Conservation (phyloP, 2,888 invertebrate species). For the Thelaira solivaga region DNA sequence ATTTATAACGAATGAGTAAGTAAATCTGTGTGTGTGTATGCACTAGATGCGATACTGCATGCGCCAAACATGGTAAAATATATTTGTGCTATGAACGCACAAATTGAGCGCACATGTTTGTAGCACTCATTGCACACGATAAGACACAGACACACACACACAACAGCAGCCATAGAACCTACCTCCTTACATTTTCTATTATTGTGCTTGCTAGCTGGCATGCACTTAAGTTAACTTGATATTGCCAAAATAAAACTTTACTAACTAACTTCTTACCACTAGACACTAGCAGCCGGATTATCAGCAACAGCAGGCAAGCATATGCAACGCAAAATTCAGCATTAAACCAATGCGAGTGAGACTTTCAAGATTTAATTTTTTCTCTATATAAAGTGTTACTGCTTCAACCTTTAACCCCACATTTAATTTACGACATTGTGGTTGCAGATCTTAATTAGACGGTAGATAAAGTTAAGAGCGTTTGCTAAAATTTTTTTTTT, state of each 20-base stretch:
- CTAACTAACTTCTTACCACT: constrained; percentile 14
- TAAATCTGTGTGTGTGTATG: neutral
- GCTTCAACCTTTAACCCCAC: constrained; percentile 66
- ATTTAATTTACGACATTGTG: constrained; percentile 67
- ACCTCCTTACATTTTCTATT: no score
- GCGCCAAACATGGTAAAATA: constrained; percentile 57
- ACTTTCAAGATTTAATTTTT: constrained; percentile 16
- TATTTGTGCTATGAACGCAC: constrained; percentile 59
- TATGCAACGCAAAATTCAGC: neutral
- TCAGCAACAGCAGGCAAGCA: constrained; percentile 23
- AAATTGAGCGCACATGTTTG: constrained; percentile 63
- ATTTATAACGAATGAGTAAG: neutral
- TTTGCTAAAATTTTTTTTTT: constrained; percentile 46
- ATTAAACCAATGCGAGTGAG: constrained; percentile 10
- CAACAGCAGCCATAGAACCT: no score
- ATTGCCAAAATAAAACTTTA: constrained; percentile 5
- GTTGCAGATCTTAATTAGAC: constrained; percentile 67
- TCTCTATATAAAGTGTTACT: constrained; percentile 48
- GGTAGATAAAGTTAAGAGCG: constrained; percentile 61
- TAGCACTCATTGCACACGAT: constrained; percentile 40
- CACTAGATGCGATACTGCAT: constrained; percentile 8
- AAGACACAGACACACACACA: neutral
- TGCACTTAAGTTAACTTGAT: neutral
- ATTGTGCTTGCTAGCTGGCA: neutral
- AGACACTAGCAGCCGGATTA: constrained; percentile 13